Base-by-base conservation (phyloP, 1,140 invertebrate species). In the Caenorhabditis elegans region DNA sequence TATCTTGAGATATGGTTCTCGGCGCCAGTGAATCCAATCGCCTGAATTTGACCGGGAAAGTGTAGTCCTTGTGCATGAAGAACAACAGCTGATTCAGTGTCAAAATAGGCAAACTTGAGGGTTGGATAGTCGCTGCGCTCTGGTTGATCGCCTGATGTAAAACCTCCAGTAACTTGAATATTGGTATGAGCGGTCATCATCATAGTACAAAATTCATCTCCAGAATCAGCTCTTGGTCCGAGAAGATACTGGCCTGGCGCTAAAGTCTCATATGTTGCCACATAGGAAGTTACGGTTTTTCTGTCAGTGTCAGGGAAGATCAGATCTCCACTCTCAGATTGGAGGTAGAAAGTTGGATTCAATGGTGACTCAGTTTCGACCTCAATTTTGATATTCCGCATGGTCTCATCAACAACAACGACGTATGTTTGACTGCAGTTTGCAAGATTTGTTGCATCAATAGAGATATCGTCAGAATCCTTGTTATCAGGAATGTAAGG, bases 321-420 rank as follows among this genome's bases (percentile, higher is more conserved):
- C 6, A 43, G 10, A 24, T 76, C 10, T n/a, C 79, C 79, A 24
- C 53, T 22, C 8, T 49, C 55, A 31, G 26, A 31, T 34, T 46
- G 28, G 24, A 83, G 36, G 31, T 11, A 36, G 75, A 83, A 76
- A 13, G 26, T 83, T 24, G 82, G 82, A 39, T 82, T 82, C 6
- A 76, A 48, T 3, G 34, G 39, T 0, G n/a, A 39, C 8, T 60
- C 75, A 13, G 83, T 39, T 34, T 78, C 43, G 13, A 82, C n/a
- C 19, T 79, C 26, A 22, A 83, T 51, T n/a, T 39, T 55, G 39
- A 84, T 76, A 17, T 76, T 43, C n/a, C n/a, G 43, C 49, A 84
- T 70, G 3, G 81, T 84, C 17, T 84, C 81, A 43, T 84, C 83
- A 28, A 84, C 65, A 22, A 83, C 34, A 19, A 81, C 22, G 5